phyloP scores from a whole-genome alignment of 2,888 invertebrate species.

The Lacanobia wlatinum region DNA sequence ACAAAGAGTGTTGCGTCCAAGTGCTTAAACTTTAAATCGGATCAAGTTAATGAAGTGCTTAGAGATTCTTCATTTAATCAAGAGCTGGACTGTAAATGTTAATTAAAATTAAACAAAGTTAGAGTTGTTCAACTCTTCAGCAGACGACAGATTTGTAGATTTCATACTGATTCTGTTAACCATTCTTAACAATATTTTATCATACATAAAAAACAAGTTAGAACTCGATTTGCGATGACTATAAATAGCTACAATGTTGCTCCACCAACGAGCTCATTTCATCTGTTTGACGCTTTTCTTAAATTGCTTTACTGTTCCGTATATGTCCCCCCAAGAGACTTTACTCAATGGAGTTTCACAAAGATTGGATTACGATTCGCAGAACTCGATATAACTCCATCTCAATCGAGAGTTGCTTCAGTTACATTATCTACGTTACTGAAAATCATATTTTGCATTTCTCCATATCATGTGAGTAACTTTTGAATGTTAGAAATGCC shows the following conservation, averaged over 20 bases:
- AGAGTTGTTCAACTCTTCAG: neutral
- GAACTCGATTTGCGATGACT: conserved; percentile 3
- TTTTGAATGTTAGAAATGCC: conserved; percentile 2
- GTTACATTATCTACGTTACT: conserved; percentile 33
- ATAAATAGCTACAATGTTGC: conserved; percentile 11
- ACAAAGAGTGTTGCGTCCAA: conserved; percentile 6
- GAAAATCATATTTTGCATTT: conserved; percentile 44
- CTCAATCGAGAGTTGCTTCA: conserved; percentile 28
- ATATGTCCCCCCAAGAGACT: conserved; percentile 26
- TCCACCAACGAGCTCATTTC: conserved; percentile 21
- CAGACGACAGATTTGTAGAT: neutral
- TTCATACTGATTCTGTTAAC: neutral
- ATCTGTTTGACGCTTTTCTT: conserved; percentile 31
- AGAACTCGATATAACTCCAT: conserved; percentile 49
- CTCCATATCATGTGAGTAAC: conserved; percentile 15
- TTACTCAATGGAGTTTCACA: conserved; percentile 38
- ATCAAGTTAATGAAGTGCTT: conserved; percentile 46
- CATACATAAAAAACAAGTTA: neutral
- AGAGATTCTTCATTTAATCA: conserved; percentile 33
- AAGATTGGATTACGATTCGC: conserved; percentile 58
- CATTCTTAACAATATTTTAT: neutral
- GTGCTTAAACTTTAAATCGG: conserved; percentile 38
- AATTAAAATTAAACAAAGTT: conserved; percentile 7
- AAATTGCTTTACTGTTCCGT: conserved; percentile 51
- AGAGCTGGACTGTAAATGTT: conserved; percentile 1